Conservation (phyloP, 2,797 vertebrate species). For the Kryptopterus vitreolus region DNA sequence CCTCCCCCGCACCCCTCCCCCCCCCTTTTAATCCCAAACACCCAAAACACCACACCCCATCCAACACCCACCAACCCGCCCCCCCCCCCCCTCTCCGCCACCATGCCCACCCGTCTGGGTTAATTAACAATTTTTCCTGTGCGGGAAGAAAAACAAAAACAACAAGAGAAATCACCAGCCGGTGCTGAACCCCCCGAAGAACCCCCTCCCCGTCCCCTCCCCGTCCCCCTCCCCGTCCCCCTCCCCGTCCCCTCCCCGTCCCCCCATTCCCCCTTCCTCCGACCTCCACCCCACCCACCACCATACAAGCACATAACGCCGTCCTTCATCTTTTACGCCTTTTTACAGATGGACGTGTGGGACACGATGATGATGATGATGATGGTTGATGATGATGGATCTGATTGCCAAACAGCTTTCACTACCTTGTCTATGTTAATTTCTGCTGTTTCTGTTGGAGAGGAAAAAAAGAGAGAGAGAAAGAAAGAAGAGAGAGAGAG, state of each 20-base stretch:
- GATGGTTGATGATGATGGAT: constrained; percentile 54
- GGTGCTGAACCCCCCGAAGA: constrained; percentile 66
- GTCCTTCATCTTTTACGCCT: constrained; percentile 35
- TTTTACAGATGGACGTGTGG: constrained; percentile 35
- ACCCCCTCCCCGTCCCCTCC: too few species aligned
- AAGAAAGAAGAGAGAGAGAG: too few species aligned
- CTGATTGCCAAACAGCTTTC: constrained; percentile 72
- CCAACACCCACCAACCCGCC: too few species aligned
- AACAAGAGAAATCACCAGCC: constrained; percentile 57
- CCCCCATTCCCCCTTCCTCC: background rate
- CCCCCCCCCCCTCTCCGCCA: too few species aligned
- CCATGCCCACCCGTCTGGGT: too few species aligned
- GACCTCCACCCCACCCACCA: constrained; percentile 59
- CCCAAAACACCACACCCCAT: too few species aligned
- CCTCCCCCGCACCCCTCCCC: too few species aligned
- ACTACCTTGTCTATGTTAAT: constrained; percentile 79
- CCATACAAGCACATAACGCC: constrained; percentile 68
- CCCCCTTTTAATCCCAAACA: too few species aligned
- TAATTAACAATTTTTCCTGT: background rate
- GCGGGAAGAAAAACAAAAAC: background rate
- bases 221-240: too few species aligned
- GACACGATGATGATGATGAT: too few species aligned
- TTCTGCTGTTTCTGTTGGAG: constrained; percentile 79
- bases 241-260: too few species aligned
- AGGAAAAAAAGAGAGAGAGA: constrained; percentile 58